These are phyloP conservation scores for Premnoplex brunnescens DNA, from an alignment of 2,797 vertebrate species.

Conservation along the genomic window DNA sequence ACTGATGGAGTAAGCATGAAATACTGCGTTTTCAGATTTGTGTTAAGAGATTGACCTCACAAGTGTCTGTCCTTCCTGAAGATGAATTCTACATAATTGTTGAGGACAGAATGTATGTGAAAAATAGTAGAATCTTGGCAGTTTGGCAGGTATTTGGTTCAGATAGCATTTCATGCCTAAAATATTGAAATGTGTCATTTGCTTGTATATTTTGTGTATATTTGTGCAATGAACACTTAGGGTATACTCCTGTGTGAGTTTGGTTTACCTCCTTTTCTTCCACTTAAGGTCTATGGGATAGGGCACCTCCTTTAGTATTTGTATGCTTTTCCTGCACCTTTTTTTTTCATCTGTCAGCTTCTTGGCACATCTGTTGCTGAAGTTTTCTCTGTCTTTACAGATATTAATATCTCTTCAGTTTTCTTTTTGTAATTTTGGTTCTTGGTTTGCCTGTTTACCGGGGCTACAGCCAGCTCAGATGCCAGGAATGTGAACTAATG, in stretches of 20 bases:
- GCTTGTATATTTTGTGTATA: not conserved
- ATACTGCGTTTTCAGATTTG: not conserved
- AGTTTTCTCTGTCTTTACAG: conserved; percentile 10
- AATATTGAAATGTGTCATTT: not conserved
- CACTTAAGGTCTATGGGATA: not conserved
- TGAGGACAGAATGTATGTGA: not conserved
- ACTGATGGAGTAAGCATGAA: not conserved
- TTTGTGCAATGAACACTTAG: not conserved
- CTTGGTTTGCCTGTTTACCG: not conserved
- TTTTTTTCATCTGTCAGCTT: conserved; percentile 23
- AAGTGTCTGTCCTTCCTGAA: not conserved
- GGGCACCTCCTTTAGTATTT: not conserved
- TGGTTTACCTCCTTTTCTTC: not conserved
- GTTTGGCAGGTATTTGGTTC: conserved; percentile 13
- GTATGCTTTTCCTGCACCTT: not conserved
- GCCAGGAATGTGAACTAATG: not conserved
- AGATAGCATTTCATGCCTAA: conserved; percentile 1
- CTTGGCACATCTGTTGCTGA: conserved; percentile 12
- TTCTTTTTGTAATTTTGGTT: not conserved
- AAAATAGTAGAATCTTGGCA: not conserved
- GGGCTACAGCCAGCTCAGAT: not conserved
- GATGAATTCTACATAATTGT: not conserved
- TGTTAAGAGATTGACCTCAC: not conserved
- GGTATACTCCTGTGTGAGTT: not conserved
- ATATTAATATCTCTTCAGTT: not conserved